Evolutionary conservation across 1,140 invertebrate genomes (phyloP), one percentile per base, ranked within the genome.

Genomic region (Drosophila baimaii): DNA sequence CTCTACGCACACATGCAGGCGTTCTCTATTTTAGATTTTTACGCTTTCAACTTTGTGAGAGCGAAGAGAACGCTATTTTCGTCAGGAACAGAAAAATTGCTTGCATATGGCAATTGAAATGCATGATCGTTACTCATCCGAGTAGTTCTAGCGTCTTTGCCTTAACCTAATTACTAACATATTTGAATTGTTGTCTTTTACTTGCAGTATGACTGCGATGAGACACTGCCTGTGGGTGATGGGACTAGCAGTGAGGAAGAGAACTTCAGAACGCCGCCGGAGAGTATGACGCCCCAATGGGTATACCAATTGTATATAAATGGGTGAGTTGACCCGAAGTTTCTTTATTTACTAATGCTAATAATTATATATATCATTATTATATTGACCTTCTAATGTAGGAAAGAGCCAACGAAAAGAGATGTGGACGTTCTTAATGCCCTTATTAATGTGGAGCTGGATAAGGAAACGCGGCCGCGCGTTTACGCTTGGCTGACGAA

Each of bases 361-460:
- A 7, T 3, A 23, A 13, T 3, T 25, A 1, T 13, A 5, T 17
- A 8, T 0, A 39, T n/a, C 15, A 21, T 19, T 21, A 27, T n/a
- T n/a, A 23, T n/a, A 5, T 37, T 7, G 15, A 6, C 3, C 17
- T 35, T n/a, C 29, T 0, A n/a, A 2, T 93, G 56, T 82, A 96
- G 95, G 10, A 93, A 94, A 72, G 92, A 93, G 69, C 95, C 95
- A 17, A 94, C 94, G 0, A 96, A 95, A 88, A 93, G 94, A 56
- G 96, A 97, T 92, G 92, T 94, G 61, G 93, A 95, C 35, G 95
- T 96, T 46, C 94, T 93, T 63, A 95, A 95, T 79, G 95, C 95
- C 7, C 84, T 96, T 61, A 79, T 92, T 31, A 79, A 93, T 64
- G 89, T 92, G 55, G 29, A 92, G 9, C 90, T 96, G 46, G 92